Evolutionary conservation across 1,140 invertebrate species (phyloP).

Genomic region (Bathynomus jamesi): DNA sequence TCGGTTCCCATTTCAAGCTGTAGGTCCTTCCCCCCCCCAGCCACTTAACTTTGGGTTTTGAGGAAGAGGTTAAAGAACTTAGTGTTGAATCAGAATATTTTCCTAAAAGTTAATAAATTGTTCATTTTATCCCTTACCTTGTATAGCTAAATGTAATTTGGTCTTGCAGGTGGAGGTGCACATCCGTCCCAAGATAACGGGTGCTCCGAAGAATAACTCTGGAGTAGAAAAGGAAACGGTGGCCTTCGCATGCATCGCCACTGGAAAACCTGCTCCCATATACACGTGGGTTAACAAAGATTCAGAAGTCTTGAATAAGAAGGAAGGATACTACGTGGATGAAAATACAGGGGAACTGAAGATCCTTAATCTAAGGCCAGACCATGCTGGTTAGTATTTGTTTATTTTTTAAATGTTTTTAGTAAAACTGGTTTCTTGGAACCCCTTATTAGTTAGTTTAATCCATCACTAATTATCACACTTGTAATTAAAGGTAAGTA

Average conservation of each 20-base stretch:
- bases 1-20: too few species aligned
- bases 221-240: constrained; percentile 69
- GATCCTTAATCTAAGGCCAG: constrained; percentile 64
- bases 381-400: constrained; percentile 59
- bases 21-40: too few species aligned
- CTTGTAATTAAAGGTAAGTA: constrained; percentile 56
- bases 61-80: too few species aligned
- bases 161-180: constrained; percentile 66
- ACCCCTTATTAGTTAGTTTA: too few species aligned
- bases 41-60: too few species aligned
- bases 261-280: constrained; percentile 69
- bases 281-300: constrained; percentile 62
- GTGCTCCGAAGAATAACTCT: constrained; percentile 50
- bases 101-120: too few species aligned
- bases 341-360: constrained; percentile 55
- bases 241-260: constrained; percentile 63
- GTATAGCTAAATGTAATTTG: too few species aligned
- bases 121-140: too few species aligned
- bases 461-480: too few species aligned
- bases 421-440: too few species aligned
- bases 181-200: constrained; percentile 61
- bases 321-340: constrained; percentile 27
- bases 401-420: too few species aligned
- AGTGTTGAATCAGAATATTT: too few species aligned
- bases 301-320: constrained; percentile 15